phyloP scores from a whole-genome alignment of 2,888 invertebrate genomes.

The Copidosoma aretas region DNA sequence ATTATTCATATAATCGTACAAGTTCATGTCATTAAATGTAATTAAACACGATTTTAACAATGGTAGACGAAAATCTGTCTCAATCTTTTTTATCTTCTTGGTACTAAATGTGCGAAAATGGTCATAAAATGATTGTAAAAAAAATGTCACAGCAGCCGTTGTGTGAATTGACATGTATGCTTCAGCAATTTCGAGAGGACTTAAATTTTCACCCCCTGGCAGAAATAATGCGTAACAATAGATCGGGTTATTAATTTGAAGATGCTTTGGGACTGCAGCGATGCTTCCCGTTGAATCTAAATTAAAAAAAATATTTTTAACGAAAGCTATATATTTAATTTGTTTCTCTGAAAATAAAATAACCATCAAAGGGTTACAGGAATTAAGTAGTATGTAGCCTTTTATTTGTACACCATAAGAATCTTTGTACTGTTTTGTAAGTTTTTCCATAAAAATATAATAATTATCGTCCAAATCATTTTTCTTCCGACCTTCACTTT shows the following conservation, averaged over 20 bases:
- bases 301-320: background rate
- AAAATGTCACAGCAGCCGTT: background rate
- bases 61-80: conserved; percentile 1
- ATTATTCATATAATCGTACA: conserved; percentile 6
- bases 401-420: no score
- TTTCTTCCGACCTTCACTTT: background rate
- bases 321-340: background rate
- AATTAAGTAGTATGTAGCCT: background rate
- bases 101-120: background rate
- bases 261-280: background rate
- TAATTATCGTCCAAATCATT: background rate
- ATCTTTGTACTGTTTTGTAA: background rate
- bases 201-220: background rate
- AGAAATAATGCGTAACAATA: background rate
- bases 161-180: background rate
- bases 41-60: background rate
- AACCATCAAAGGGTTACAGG: background rate
- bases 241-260: background rate
- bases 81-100: conserved; percentile 2
- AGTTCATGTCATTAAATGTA: background rate
- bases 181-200: background rate
- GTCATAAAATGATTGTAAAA: background rate
- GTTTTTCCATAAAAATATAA: background rate
- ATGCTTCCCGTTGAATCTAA: background rate
- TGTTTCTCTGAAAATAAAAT: background rate